Evolutionary conservation across 1,140 invertebrate species (phyloP), one percentile per base, ranked within the genome.

Genomic region (Trichonephila clavipes): DNA sequence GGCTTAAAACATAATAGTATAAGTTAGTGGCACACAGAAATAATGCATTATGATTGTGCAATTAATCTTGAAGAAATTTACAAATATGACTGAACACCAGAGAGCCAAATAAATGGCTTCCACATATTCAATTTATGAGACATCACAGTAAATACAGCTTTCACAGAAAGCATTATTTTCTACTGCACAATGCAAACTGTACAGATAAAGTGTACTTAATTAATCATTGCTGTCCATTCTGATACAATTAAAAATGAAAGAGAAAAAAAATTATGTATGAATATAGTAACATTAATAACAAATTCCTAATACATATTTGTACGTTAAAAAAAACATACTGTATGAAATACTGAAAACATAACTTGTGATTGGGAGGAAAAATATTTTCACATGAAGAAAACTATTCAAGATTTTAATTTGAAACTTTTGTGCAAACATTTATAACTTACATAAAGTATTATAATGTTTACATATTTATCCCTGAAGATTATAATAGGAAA

Each of bases 161-260:
- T 93, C 92, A 93, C 92, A 93, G 92, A 93, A 93, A 93, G 92
- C 92, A 93, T 88, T 92, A 93, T 64, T 88, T n/a, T 85, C 24
- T 88, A 87, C 92, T 93, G 85, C 66, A 93, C 91, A 93, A 69
- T 66, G 40, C 61, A 93, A 83, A 87, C 64, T 93, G 91, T 77
- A 93, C 92, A 93, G 85, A 28, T 91, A 87, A 21, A 90, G 58
- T n/a, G 51, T 85, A n/a, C 18, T 88, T 88, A 34, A 21, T 59
- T 51, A 85, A 83, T 44, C 28, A 44, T 83, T 44, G 40, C 44
- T 51, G 44, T 51, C 44, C 44, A 6, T 51, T 51, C 44, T 51
- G 44, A 51, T 51, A 51, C 4, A 51, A 51, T 51, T 51, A 51
- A 8, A 51, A 51, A 51, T 51, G 44, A 51, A 51, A 51, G 8